These are phyloP conservation scores for Papilio helenus DNA, from an alignment of 1,140 invertebrate species.

Conservation along the genomic window DNA sequence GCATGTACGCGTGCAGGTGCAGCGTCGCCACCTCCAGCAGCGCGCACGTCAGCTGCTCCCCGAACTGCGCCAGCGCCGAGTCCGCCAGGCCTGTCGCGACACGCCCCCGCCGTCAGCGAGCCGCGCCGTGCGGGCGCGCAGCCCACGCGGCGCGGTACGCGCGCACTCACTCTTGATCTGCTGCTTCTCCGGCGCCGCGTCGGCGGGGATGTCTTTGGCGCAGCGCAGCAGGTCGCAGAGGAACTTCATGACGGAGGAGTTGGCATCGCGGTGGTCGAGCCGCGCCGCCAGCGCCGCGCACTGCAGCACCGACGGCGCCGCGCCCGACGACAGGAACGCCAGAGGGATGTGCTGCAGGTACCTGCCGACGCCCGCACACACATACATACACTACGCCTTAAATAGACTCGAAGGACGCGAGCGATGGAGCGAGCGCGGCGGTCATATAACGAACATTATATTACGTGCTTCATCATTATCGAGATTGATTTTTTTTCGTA, in stretches of 20 bases:
- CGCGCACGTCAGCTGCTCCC: constrained; percentile 59
- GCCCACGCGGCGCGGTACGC: no score
- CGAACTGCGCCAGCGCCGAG: constrained; percentile 50
- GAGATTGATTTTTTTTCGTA: no score
- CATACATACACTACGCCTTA: neutral
- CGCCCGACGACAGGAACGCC: constrained; percentile 88
- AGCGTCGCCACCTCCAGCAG: constrained; percentile 63
- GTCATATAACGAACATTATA: no score
- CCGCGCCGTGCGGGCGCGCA: neutral
- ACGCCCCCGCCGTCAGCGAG: no score
- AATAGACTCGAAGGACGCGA: no score
- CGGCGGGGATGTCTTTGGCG: constrained; percentile 44
- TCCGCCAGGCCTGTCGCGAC: constrained; percentile 48
- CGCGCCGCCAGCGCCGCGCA: constrained; percentile 92
- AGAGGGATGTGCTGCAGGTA: constrained; percentile 94
- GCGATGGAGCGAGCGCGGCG: no score
- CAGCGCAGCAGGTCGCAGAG: constrained; percentile 63
- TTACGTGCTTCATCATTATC: no score
- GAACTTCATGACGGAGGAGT: constrained; percentile 96
- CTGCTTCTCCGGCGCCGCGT: constrained; percentile 39
- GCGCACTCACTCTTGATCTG: constrained; percentile 50
- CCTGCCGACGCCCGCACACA: constrained; percentile 70
- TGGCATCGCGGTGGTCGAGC: constrained; percentile 97
- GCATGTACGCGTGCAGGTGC: constrained; percentile 71
- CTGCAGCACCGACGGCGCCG: constrained; percentile 87